Percentiles rank a stretch among this genome's conserved stretches.
phyloP scores from a whole-genome alignment of 2,113 vertebrate species.

The Acanthisitta chloris region DNA sequence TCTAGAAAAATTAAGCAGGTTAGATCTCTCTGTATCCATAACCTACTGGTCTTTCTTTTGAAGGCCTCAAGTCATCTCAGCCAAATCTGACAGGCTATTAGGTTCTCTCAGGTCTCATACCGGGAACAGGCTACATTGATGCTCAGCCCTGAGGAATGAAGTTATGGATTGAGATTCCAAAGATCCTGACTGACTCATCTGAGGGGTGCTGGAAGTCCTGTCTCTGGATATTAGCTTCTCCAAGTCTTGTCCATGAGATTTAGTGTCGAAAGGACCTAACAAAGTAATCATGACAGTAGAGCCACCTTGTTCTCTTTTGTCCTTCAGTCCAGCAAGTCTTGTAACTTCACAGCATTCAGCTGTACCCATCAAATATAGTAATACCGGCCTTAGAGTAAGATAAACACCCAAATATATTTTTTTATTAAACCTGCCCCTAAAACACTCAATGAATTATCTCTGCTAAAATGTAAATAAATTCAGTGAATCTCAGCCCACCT shows the following conservation, averaged over 20 bases:
- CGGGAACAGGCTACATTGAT: neutral
- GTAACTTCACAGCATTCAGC: neutral
- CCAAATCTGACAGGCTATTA: neutral
- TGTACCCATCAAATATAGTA: neutral
- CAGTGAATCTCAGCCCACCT: neutral
- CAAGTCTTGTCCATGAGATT: neutral
- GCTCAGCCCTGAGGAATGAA: neutral
- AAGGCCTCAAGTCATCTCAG: neutral
- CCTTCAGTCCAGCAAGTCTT: neutral
- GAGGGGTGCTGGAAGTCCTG: neutral
- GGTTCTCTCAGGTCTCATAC: neutral
- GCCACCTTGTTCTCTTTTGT: neutral
- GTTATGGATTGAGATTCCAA: neutral
- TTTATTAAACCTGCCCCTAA: neutral
- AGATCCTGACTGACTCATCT: neutral
- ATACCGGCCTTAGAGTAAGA: neutral
- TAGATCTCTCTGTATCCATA: neutral
- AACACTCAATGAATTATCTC: neutral
- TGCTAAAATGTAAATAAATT: neutral
- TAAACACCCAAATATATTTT: neutral
- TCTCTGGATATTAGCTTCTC: neutral
- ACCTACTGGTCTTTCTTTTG: neutral
- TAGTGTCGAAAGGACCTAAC: neutral
- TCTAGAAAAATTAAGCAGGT: neutral
- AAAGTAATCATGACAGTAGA: neutral